These are phyloP conservation scores for Triplophysa yarkandensis DNA, from an alignment of 2,797 vertebrate genomes.

Conservation along the genomic window DNA sequence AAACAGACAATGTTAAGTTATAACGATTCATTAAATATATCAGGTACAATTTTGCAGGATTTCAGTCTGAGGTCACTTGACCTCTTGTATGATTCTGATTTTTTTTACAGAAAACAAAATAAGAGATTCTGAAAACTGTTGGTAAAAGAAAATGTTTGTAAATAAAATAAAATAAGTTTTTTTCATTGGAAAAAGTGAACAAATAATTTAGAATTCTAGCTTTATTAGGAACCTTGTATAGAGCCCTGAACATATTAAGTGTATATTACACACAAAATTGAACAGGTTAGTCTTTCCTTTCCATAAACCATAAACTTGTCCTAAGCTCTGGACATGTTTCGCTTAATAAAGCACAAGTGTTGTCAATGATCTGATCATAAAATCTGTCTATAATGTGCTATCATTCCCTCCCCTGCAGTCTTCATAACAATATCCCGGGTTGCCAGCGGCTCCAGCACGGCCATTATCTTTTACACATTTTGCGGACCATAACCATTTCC, in stretches of 20 bases:
- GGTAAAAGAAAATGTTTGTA: too few relatives aligned
- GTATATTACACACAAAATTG: slow-evolving; percentile 54
- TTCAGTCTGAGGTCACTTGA: too few relatives aligned
- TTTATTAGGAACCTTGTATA: not conserved
- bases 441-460: slow-evolving; percentile 42
- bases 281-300: slow-evolving; percentile 35
- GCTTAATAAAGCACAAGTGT: slow-evolving; percentile 7
- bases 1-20: too few relatives aligned
- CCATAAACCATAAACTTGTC: not conserved
- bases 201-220: not conserved
- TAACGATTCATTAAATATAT: too few relatives aligned
- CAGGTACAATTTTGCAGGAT: too few relatives aligned
- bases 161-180: too few relatives aligned
- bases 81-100: too few relatives aligned
- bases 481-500: slow-evolving; percentile 45
- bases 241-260: not conserved
- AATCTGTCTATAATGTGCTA: slow-evolving; percentile 48
- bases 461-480: slow-evolving; percentile 48
- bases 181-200: too few relatives aligned
- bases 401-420: slow-evolving; percentile 42
- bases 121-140: too few relatives aligned
- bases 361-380: slow-evolving; percentile 49
- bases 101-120: too few relatives aligned
- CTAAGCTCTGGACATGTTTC: slow-evolving; percentile 21
- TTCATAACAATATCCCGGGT: slow-evolving; percentile 49